phyloP scores from a whole-genome alignment of 2,888 invertebrate genomes.

The Trachelus tabidus region DNA sequence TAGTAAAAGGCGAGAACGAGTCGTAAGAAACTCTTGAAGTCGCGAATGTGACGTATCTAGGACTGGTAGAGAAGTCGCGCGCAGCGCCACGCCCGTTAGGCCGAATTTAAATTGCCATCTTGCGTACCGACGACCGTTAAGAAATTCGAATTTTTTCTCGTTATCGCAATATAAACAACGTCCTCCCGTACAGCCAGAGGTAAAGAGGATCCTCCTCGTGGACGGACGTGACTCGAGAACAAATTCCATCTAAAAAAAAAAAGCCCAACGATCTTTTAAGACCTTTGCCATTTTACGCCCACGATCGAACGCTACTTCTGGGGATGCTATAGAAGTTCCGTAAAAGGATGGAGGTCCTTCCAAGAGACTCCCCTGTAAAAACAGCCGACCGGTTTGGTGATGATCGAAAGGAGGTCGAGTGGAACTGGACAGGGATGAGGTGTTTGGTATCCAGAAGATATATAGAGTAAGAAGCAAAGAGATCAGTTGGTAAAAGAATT shows the following conservation, averaged over 20 bases:
- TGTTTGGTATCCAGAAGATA: neutral
- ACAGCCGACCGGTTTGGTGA: neutral
- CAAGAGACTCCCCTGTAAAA: neutral
- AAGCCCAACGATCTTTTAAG: neutral
- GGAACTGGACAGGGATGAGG: neutral
- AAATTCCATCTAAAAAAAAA: neutral
- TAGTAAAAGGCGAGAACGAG: neutral
- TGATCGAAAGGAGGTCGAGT: neutral
- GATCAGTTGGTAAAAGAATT: neutral
- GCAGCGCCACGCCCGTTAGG: conserved; percentile 32
- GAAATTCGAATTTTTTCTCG: neutral
- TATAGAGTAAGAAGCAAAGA: neutral
- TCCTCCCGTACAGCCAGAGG: neutral
- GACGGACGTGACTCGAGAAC: neutral
- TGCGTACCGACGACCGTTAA: neutral
- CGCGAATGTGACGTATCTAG: conserved; percentile 29
- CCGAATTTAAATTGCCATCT: conserved; percentile 31
- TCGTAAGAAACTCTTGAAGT: conserved; percentile 7
- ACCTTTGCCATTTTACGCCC: neutral
- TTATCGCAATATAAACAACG: neutral
- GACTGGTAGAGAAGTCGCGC: conserved; percentile 19
- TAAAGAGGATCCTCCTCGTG: neutral
- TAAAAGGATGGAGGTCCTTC: neutral
- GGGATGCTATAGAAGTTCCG: neutral
- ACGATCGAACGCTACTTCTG: neutral